Base-by-base conservation (phyloP, 2,113 vertebrate genomes). In the Sander lucioperca region DNA sequence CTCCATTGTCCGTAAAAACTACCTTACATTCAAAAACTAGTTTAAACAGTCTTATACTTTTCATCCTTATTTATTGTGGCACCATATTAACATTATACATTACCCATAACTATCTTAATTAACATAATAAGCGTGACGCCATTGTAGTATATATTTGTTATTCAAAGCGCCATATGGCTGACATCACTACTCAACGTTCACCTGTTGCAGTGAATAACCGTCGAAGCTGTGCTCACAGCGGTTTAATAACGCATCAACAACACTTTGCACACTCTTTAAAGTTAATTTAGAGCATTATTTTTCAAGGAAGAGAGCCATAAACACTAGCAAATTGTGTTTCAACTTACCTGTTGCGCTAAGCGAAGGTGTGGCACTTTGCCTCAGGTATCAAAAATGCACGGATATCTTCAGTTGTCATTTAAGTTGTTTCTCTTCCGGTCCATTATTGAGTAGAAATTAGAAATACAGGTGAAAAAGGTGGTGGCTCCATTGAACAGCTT, bases 321-420 rank as follows among this genome's bases (percentile, higher is more conserved):
- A 27, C 12, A 18, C 0, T 2, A 16, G 0, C 0, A 71, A 50
- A 11, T 3, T 48, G 23, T 13, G 23, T 84, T 81, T 69, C 0
- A 1, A 53, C 92, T 66, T 94, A 96, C 95, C 95, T 96, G 95
- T 92, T 69, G 87, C 74, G 82, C 88, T 88, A 85, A 77, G 69
- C 76, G 88, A 94, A 95, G 94, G 94, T 95, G 95, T 94, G 95
- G 93, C 93, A 89, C 88, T 89, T 91, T 85, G 92, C 93, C 93
- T 62, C 54, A 85, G 91, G 92, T 95, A 85, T 93, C 89, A 92
- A 51, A 92, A 91, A 93, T 79, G 79, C 82, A 78, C 81, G 33
- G 83, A 85, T 48, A 88, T 86, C 86, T 84, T 80, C 89, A 74
- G 79, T 58, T 88, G 86, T 91, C 94, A 94, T 95, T 91, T 89